These are phyloP conservation scores for Cyprinodon brontotheroides DNA, from an alignment of 2,113 vertebrate species.

Conservation along the genomic window DNA sequence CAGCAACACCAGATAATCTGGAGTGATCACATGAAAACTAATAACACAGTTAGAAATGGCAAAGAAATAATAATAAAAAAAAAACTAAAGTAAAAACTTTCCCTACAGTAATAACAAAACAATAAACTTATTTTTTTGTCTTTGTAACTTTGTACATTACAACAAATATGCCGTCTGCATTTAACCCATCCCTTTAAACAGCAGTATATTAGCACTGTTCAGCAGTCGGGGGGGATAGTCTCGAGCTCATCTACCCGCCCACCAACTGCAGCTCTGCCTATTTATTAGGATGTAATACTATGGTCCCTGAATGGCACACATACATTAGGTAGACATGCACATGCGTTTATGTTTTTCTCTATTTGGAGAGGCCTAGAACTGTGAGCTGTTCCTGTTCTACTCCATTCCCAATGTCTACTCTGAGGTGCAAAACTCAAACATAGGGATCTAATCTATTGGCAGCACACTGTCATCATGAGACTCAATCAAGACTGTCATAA, in stretches of 20 bases:
- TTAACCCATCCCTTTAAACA: too few relatives aligned
- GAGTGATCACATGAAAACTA: conserved; percentile 19
- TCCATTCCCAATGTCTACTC: conserved; percentile 14
- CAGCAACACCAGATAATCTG: conserved; percentile 29
- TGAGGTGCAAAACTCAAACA: conserved; percentile 30
- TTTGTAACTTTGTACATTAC: background rate
- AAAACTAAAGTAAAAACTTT: conserved; percentile 13
- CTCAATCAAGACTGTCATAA: conserved; percentile 1
- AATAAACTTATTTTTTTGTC: conserved; percentile 28
- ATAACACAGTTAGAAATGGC: conserved; percentile 11
- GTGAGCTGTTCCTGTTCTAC: conserved; percentile 29
- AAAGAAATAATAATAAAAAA: background rate
- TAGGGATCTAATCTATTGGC: conserved; percentile 32
- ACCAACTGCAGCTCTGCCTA: conserved; percentile 12
- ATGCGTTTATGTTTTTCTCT: conserved; percentile 35
- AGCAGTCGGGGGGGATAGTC: too few relatives aligned
- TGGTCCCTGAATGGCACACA: conserved; percentile 16
- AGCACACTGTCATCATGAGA: conserved; percentile 18
- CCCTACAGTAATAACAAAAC: background rate
- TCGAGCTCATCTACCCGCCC: too few relatives aligned
- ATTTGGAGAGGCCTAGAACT: conserved; percentile 24
- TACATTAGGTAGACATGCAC: conserved; percentile 41
- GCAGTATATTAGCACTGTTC: too few relatives aligned
- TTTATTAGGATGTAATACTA: conserved; percentile 24
- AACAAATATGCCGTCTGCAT: too few relatives aligned